phyloP scores from a whole-genome alignment of 2,888 invertebrate species.

The Lottia scabra region DNA sequence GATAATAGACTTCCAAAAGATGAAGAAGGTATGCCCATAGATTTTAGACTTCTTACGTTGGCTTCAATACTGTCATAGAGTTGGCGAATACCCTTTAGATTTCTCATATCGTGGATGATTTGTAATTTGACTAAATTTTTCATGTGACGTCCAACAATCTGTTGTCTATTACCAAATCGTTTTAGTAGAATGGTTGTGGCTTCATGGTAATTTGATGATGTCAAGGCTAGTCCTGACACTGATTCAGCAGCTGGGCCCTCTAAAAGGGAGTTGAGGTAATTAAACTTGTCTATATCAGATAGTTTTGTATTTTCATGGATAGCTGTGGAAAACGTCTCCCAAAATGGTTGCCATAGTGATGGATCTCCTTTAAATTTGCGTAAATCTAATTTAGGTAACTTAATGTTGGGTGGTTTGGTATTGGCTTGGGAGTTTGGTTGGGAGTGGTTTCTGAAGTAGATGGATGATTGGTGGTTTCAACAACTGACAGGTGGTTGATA shows the following conservation, averaged over 20 bases:
- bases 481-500: too few species aligned
- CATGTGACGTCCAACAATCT: background rate
- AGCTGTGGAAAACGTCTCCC: background rate
- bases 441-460: too few species aligned
- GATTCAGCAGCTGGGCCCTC: background rate
- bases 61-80: too few species aligned
- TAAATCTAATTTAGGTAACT: background rate
- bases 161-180: background rate
- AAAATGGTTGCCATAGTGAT: background rate
- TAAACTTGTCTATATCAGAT: background rate
- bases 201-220: background rate
- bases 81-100: too few species aligned
- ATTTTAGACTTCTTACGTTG: too few species aligned
- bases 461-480: too few species aligned
- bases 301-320: background rate
- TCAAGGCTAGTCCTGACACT: background rate
- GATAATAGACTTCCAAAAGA: too few species aligned
- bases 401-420: background rate
- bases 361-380: background rate
- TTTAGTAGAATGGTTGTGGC: background rate
- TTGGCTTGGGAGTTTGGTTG: background rate
- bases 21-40: too few species aligned
- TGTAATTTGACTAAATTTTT: too few species aligned
- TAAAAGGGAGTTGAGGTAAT: background rate
- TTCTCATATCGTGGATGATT: too few species aligned